phyloP scores from a whole-genome alignment of 2,797 vertebrate genomes.

The Phrynocephalus guinanensis region DNA sequence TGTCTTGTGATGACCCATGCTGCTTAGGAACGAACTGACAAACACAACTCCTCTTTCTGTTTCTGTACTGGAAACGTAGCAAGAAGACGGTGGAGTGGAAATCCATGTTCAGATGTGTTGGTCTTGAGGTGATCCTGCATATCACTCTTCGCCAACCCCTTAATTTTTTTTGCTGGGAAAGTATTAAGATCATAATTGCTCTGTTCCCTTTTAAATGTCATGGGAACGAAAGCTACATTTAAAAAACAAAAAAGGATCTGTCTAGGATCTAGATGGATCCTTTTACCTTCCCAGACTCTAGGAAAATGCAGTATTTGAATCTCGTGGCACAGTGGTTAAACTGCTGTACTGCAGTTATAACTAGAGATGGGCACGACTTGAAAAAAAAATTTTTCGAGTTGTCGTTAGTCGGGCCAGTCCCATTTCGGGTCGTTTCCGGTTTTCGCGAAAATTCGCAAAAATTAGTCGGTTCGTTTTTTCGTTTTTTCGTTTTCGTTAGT shows the following conservation, averaged over 20 bases:
- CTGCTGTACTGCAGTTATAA: too few relatives aligned
- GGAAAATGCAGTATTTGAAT: not conserved
- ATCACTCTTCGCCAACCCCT: not conserved
- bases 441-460: too few relatives aligned
- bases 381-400: too few relatives aligned
- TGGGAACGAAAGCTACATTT: not conserved
- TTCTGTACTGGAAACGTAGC: too few relatives aligned
- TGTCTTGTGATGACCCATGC: slow-evolving; percentile 34
- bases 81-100: not conserved
- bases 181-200: not conserved
- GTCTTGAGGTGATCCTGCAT: not conserved
- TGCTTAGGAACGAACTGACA: slow-evolving; percentile 53
- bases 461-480: too few relatives aligned
- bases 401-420: too few relatives aligned
- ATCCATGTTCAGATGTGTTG: not conserved
- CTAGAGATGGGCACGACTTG: too few relatives aligned
- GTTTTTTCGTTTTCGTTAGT: too few relatives aligned
- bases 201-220: not conserved
- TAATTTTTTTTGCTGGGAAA: not conserved
- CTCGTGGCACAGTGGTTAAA: too few relatives aligned
- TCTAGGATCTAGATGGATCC: not conserved
- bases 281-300: too few relatives aligned
- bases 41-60: not conserved
- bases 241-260: not conserved
- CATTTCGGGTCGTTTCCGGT: too few relatives aligned